phyloP scores from a whole-genome alignment of 2,797 vertebrate species.

The Peromyscus aztecus region DNA sequence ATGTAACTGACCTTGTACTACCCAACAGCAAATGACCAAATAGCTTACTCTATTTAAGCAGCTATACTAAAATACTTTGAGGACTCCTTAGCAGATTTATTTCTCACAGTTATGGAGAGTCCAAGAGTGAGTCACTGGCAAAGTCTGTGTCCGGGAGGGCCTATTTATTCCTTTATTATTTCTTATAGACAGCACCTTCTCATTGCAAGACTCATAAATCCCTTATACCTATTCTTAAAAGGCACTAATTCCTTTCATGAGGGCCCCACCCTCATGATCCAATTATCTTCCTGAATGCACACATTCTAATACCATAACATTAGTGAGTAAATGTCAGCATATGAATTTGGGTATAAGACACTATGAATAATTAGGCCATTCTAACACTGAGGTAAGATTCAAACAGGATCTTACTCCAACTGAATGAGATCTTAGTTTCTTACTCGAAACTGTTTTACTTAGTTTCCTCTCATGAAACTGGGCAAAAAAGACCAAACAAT shows the following conservation, averaged over 20 bases:
- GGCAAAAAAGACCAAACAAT: neutral
- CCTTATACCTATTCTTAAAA: neutral
- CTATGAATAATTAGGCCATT: neutral
- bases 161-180: neutral
- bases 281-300: neutral
- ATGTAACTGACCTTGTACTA: neutral
- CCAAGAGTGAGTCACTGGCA: neutral
- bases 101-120: neutral
- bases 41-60: neutral
- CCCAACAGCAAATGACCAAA: neutral
- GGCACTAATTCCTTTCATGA: neutral
- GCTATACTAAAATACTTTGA: neutral
- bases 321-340: neutral
- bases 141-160: neutral
- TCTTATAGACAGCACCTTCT: neutral
- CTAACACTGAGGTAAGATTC: neutral
- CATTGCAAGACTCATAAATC: neutral
- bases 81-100: neutral
- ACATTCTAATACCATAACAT: neutral
- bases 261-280: neutral
- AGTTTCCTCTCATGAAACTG: neutral
- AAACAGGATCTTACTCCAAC: neutral
- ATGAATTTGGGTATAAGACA: neutral
- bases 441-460: neutral
- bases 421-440: neutral